A percentile compares a stretch with the other conserved stretches of the same genome.
These are phyloP conservation scores for Oreamnos americanus DNA, from an alignment of 2,113 vertebrate genomes.

Conservation along the genomic window DNA sequence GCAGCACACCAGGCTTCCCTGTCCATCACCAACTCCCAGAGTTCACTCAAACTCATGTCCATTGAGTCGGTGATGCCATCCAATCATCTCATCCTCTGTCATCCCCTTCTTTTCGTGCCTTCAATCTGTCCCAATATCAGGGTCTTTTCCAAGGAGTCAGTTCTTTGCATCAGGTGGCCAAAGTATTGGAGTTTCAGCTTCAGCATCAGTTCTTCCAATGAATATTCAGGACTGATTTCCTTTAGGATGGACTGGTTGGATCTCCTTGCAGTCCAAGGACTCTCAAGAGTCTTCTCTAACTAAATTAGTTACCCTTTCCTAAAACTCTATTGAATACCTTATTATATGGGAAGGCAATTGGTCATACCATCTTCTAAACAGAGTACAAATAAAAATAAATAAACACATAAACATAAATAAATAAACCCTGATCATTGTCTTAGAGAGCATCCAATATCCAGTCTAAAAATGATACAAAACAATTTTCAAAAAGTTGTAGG, in stretches of 20 bases:
- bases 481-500: background rate
- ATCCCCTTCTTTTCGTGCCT: background rate
- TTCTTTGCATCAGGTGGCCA: background rate
- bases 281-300: background rate
- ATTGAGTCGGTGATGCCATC: background rate
- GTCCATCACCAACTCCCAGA: background rate
- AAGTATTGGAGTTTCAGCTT: background rate
- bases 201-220: background rate
- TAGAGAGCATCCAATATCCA: background rate
- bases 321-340: background rate
- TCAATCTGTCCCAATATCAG: background rate
- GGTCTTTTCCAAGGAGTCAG: background rate
- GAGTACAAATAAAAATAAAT: background rate
- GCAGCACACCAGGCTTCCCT: background rate
- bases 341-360: background rate
- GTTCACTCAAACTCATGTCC: background rate
- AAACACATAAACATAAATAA: background rate
- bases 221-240: background rate
- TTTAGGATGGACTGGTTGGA: background rate
- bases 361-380: background rate
- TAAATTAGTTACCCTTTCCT: background rate
- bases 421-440: background rate
- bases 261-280: background rate
- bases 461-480: background rate
- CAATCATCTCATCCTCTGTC: background rate